Evolutionary conservation across 2,113 vertebrate genomes (phyloP), one percentile per base, ranked within the genome.

Genomic region (Chiloscyllium plagiosum): DNA sequence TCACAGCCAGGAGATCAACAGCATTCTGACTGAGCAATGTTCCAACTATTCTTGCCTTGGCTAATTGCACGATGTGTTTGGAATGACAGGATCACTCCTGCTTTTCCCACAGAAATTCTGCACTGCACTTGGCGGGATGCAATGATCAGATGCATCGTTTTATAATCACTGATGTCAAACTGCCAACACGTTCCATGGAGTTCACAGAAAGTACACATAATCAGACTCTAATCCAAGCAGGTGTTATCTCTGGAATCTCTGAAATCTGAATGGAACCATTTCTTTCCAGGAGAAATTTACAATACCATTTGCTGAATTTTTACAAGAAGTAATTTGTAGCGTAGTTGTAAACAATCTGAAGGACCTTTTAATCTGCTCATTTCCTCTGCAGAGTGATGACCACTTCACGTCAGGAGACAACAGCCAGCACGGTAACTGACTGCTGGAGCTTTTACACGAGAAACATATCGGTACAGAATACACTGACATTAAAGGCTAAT

Each of bases 101-200:
- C 90, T 56, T 94, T 94, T 94, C 93, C 66, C 93, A 94, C 93
- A 70, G 86, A 89, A 89, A 89, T 29, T 37, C 61, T 69, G 66
- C 37, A 70, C 93, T 47, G 12, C 42, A 50, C 42, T 47, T 94
- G 66, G 93, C 37, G 70, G 13, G 5, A 0, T 20, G 42, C 20
- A 7, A 22, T 10, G 92, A 42, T 15, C 90, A 93, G 90, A 93
- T 68, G 90, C 65, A 42, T 0, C 2, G 33, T 42, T 10, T 10
- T 26, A 7, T 6, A 42, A 6, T 50, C 83, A 68, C 50, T 61
- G 26, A 61, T 89, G 42, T 26, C 4, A 69, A 70, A 20, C 68
- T 94, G 22, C 37, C 66, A 47, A 13, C 26, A 15, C 6, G n/a
- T 19, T 70, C 68, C 93, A 69, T 10, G n/a, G 66, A 94, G 42